Evolutionary conservation across 2,888 invertebrate species (phyloP), one percentile per base, ranked within the genome.

Genomic region (Andrena hattorfiana): DNA sequence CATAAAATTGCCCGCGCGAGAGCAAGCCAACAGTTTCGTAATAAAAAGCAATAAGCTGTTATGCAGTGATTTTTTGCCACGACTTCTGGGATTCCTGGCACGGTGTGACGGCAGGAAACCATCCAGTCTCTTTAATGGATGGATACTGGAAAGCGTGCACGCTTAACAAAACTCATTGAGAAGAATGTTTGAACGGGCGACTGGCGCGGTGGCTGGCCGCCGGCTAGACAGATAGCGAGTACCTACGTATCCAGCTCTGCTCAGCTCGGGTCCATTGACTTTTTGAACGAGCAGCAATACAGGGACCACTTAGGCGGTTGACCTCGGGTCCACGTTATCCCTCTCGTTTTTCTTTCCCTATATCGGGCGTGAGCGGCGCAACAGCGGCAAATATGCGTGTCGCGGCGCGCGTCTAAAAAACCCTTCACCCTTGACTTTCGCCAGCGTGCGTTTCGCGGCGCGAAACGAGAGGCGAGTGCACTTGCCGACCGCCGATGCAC

Each of bases 401-500:
- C 23, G 49, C 20, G 10, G 56, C 26, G 68, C 63, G 66, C 28
- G 70, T 26, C 32, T 7, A 28, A 49, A 49, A 42, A 73, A 68
- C 70, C 56, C 63, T 62, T 71, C 49, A 69, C 64, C 68, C 75
- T 68, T 64, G 54, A 73, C 49, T 74, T 62, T 77, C 69, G 48
- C 68, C 59, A 10, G 20, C 32, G 49, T 20, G n/a, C 26, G 54
- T 60, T 75, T 42, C 10, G 42, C 16, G n/a, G 20, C 23, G 13
- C 4, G 42, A 48, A 42, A 49, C 2, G 54, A 30, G 48, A 64
- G 6, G 32, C 32, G 42, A 60, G 10, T 69, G 73, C 28, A 73
- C 32, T 83, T 42, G 48, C 66, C 7, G 28, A 48, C 20, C 32
- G 20, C 42, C 62, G 56, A 66, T 83, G 84, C 78, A 86, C 80